Conservation (phyloP, 2,888 invertebrate genomes). For the Leptinotarsa tumamoca region DNA sequence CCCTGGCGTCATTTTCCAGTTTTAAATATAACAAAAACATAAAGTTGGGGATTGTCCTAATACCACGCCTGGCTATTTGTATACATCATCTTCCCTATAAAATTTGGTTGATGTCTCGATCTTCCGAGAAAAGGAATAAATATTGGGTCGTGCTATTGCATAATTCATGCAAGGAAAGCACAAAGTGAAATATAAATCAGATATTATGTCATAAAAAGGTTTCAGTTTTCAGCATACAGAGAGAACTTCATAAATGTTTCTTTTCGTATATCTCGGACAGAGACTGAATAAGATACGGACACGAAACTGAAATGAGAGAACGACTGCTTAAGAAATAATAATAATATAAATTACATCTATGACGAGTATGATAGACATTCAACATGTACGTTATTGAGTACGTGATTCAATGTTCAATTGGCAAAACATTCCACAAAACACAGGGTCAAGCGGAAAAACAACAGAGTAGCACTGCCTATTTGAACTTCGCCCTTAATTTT, state of each 20-base stretch:
- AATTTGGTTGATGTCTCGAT: conserved; percentile 13
- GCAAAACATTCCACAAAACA: no score
- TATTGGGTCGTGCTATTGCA: conserved; percentile 16
- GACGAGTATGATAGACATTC: no score
- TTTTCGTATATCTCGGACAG: neutral
- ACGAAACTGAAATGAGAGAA: neutral
- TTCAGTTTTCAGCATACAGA: neutral
- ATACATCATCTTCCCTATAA: conserved; percentile 5
- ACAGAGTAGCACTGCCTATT: no score
- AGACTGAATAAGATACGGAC: neutral
- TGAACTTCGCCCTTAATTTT: no score
- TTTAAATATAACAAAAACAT: neutral
- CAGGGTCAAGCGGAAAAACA: no score
- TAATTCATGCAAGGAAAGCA: conserved; percentile 14
- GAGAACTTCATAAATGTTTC: neutral
- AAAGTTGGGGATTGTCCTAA: neutral
- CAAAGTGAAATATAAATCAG: conserved; percentile 11
- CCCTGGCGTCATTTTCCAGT: no score
- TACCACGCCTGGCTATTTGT: neutral
- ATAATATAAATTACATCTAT: no score
- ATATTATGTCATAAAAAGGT: neutral
- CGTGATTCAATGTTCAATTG: no score
- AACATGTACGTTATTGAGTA: no score
- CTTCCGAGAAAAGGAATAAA: conserved; percentile 1
- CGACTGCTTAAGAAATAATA: no score